Base-by-base conservation (phyloP, 2,797 vertebrate species). In the Sternarchorhynchus goeldii region DNA sequence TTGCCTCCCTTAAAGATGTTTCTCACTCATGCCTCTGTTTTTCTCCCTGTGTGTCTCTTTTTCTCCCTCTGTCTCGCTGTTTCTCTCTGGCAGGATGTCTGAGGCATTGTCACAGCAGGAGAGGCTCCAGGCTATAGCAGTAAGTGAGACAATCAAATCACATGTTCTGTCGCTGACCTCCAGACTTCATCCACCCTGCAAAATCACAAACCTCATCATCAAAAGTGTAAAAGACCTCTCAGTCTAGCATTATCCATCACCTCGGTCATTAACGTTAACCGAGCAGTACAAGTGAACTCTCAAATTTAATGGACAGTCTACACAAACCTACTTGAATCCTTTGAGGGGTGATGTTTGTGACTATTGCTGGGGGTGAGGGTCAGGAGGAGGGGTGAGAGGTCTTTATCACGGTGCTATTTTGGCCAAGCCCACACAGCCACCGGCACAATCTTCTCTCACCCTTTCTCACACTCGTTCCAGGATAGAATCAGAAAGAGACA, bases 81-180 rank as follows among this genome's bases (percentile, higher is more conserved):
- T 53, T 76, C 21, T 76, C 34, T 79, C 18, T 68, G 34, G 68
- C 89, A 97, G 96, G 93, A 90, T 92, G 36, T 91, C 82, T 18
- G 94, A 95, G 76, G 87, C 91, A 50, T 76, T 87, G 50, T 88
- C 91, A 78, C 95, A 95, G 88, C 95, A 96, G 91, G 96, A 97
- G 84, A 88, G 93, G 82, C 93, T 95, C 76, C 95, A 95, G 87
- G 93, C 94, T 82, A 94, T 97, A 1, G 93, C 94, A 77, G 96
- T 98, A 89, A 96, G 96, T 94, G 20, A 71, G 70, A 80, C 64
- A 58, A 60, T 67, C 36, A 73, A 50, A 70, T 63, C 72, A 75
- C 71, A 78, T 67, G 70, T 31, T 77, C 57, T 59, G 25, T 6
- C 4, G 25, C 36, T 65, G 76, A 76, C 58, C 69, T 36, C 66